Conservation (phyloP, 2,797 vertebrate species). For the Xiphophorus birchmanni region DNA sequence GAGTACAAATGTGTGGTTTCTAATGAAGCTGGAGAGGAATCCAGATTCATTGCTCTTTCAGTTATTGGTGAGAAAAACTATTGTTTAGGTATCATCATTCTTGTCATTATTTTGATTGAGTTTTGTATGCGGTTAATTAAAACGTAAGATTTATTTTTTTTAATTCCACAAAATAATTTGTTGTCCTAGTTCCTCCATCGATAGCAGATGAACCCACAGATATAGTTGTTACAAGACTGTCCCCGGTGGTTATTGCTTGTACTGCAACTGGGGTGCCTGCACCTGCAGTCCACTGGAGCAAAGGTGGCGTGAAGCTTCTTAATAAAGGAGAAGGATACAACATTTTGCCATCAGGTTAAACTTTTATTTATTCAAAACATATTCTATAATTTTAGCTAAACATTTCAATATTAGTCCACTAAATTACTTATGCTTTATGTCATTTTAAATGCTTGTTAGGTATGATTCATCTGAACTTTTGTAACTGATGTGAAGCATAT, state of each 20-base stretch:
- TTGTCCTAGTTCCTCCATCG: constrained; percentile 88
- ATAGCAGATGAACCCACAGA: constrained; percentile 94
- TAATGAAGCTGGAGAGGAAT: constrained; percentile 90
- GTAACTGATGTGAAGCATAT: not conserved
- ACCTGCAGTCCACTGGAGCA: constrained; percentile 91
- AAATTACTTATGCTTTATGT: not conserved
- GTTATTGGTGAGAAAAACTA: constrained; percentile 86
- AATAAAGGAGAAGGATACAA: constrained; percentile 84
- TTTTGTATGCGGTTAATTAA: not conserved
- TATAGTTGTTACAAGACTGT: constrained; percentile 86
- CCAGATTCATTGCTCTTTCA: constrained; percentile 84
- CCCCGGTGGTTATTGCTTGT: constrained; percentile 89
- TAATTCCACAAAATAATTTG: not conserved
- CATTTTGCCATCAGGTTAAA: constrained; percentile 88
- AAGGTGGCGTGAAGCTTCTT: constrained; percentile 87
- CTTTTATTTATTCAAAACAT: not conserved
- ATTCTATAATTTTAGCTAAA: not conserved
- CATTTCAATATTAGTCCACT: not conserved
- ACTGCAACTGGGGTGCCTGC: constrained; percentile 88
- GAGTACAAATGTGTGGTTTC: constrained; percentile 88
- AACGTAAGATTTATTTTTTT: not conserved
- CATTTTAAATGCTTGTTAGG: not conserved
- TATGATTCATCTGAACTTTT: fast-evolving
- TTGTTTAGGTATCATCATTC: not conserved
- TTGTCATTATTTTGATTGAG: not conserved